Base-by-base conservation (phyloP, 2,113 vertebrate genomes). In the Coregonus clupeaformis region DNA sequence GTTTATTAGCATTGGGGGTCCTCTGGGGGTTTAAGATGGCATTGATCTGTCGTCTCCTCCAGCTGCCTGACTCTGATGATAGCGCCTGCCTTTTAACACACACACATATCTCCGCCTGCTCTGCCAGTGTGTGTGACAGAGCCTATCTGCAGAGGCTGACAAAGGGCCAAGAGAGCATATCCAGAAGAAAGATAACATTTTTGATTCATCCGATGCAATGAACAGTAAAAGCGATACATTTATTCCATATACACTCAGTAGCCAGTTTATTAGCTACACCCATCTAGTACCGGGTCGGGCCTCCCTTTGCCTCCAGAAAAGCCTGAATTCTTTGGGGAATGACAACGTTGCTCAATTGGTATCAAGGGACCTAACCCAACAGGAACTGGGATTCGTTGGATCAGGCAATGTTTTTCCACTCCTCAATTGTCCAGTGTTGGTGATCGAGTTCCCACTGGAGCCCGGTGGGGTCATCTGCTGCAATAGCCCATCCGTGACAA, bases 151-250 rank as follows among this genome's bases (percentile, higher is more conserved):
- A 45, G 66, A 27, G 30, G 9, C 66, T n/a, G 27, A 29, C 29
- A 66, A 30, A 60, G 20, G 20, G 57, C 52, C 52, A 14, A 67
- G 24, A 67, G 65, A 32, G 16, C 65, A 1, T 42, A 42, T 11
- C 36, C 65, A 16, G 27, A 36, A 67, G 6, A 62, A 62, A 6
- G 20, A 29, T 18, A 65, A 24, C 2, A 65, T 12, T 9, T 42
- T 3, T 52, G n/a, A 22, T n/a, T 12, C 32, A 68, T 71, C 75
- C 24, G 32, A 72, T 65, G 24, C 25, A 77, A 49, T 47, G 1
- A 64, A 57, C 59, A 62, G 76, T 45, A 74, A 63, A 67, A 49
- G 75, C 73, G 69, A 55, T n/a, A 47, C 69, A 69, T 74, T 84
- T 18, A 74, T 74, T 71, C 29, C 30, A 64, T 18, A 20, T 66